Evolutionary conservation across 64 coral and sea anemone genomes (phyloP).

Genomic region (Stylophora pistillata): DNA sequence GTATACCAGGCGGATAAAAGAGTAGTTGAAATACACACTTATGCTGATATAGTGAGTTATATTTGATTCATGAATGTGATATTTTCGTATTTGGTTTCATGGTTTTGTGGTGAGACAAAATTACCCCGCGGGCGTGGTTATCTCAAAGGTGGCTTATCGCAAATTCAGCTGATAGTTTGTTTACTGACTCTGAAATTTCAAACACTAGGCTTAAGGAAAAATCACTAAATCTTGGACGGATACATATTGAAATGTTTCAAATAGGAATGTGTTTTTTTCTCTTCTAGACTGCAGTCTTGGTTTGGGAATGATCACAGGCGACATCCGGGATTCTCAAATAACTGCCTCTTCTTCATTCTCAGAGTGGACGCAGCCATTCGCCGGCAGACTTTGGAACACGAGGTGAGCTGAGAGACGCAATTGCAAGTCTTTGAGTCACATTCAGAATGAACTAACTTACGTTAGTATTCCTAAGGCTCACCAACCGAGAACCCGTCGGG

Average conservation of each 20-base stretch:
- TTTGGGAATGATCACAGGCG: slow-evolving; percentile 79
- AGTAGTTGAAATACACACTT: not conserved
- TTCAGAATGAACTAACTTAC: too few relatives aligned
- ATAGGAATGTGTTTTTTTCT: not conserved
- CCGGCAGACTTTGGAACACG: slow-evolving; percentile 72
- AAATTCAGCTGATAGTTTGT: too few relatives aligned
- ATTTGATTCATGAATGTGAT: not conserved
- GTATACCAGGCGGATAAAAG: not conserved
- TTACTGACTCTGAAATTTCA: too few relatives aligned
- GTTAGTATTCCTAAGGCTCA: too few relatives aligned
- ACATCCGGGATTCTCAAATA: slow-evolving; percentile 81
- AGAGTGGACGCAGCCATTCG: slow-evolving; percentile 65
- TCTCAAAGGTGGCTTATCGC: too few relatives aligned
- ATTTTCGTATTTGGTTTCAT: not conserved
- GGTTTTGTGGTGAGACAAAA: not conserved
- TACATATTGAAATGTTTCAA: not conserved
- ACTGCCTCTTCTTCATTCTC: slow-evolving; percentile 80
- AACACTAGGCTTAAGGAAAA: too few relatives aligned
- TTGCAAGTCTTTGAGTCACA: not conserved
- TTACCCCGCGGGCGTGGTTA: too few relatives aligned
- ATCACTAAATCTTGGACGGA: too few relatives aligned
- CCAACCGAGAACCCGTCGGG: too few relatives aligned
- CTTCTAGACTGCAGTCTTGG: slow-evolving; percentile 63
- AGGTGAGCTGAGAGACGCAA: slow-evolving; percentile 16
- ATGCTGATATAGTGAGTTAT: not conserved